These are phyloP conservation scores for Catamblyrhynchus diadema DNA, from an alignment of 2,797 vertebrate genomes.

Conservation along the genomic window DNA sequence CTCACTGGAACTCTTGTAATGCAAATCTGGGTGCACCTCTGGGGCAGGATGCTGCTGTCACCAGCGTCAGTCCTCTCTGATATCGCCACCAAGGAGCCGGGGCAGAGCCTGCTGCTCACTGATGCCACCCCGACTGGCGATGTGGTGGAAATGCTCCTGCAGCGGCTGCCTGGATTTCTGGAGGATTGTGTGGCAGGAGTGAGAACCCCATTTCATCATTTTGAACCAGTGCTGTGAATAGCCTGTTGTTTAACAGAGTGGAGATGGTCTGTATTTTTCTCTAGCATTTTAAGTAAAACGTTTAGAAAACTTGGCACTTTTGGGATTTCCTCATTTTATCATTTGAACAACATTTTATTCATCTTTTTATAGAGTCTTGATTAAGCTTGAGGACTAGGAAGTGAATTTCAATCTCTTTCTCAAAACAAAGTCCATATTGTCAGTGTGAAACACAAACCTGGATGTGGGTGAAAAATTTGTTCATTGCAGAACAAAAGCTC, in stretches of 20 bases:
- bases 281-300: not conserved
- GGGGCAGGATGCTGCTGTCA: not conserved
- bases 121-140: fast-evolving
- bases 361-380: not conserved
- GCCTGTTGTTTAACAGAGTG: not conserved
- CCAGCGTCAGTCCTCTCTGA: not conserved
- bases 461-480: not conserved
- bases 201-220: not conserved
- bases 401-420: not conserved
- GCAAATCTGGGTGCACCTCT: not conserved
- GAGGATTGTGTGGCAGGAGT: not conserved
- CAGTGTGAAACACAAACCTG: not conserved
- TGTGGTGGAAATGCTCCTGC: not conserved
- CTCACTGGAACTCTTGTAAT: not conserved
- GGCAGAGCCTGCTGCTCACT: not conserved
- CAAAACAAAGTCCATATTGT: not conserved
- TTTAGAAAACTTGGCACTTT: not conserved
- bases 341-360: not conserved
- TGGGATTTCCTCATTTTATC: not conserved
- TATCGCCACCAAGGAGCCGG: fast-evolving
- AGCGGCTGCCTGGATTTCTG: not conserved
- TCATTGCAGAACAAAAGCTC: not conserved
- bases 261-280: not conserved
- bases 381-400: not conserved
- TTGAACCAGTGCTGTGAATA: not conserved